Evolutionary conservation across 92 coral and sea anemone genomes (phyloP).

Genomic region (Phymanthus crucifer): DNA sequence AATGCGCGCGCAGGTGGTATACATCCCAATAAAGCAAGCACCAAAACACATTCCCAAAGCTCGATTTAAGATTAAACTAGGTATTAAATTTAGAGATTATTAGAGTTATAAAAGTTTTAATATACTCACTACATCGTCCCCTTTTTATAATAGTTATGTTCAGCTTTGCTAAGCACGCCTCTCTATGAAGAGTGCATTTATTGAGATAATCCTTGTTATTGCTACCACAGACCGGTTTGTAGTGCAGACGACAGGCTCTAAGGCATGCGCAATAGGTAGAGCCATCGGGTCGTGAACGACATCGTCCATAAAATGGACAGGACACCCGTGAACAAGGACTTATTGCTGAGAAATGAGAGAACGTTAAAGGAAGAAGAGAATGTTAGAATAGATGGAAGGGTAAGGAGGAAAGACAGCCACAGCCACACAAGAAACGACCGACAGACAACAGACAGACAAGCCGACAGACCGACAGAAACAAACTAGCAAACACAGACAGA

Average conservation of each 20-base stretch:
- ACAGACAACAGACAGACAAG: constrained; percentile 1
- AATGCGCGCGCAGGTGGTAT: no score
- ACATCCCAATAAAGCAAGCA: no score
- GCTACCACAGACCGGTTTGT: constrained; percentile 68
- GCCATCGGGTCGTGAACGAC: constrained; percentile 57
- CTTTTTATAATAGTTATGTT: constrained; percentile 35
- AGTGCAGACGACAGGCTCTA: constrained; percentile 36
- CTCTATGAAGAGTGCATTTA: constrained; percentile 57
- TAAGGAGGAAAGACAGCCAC: background rate
- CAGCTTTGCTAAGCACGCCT: constrained; percentile 49
- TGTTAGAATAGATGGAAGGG: background rate
- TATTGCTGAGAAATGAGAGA: constrained; percentile 25
- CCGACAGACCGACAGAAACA: background rate
- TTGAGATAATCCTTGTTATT: constrained; percentile 58
- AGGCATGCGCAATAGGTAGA: constrained; percentile 62
- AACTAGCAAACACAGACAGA: constrained; percentile 18
- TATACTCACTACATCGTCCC: constrained; percentile 74
- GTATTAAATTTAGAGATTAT: background rate
- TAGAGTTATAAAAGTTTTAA: background rate
- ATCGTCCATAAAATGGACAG: constrained; percentile 57
- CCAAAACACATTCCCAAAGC: no score
- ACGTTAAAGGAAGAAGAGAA: background rate
- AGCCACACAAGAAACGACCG: background rate
- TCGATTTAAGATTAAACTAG: background rate
- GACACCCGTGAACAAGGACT: constrained; percentile 35